Evolutionary conservation across 2,797 vertebrate genomes (phyloP).

Genomic region (Melanotaenia parkinsoni): DNA sequence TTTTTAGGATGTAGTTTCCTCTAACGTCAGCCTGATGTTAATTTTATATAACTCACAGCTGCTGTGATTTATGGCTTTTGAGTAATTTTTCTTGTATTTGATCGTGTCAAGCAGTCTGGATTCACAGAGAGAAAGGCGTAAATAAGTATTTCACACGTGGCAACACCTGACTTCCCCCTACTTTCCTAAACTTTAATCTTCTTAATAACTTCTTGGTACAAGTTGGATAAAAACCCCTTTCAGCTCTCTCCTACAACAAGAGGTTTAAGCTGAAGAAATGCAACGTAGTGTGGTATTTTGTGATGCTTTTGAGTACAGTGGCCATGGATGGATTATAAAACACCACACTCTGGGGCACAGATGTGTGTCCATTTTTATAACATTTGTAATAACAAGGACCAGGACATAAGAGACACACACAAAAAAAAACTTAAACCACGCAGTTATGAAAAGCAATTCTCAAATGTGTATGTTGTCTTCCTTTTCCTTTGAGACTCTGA

Average conservation of each 20-base stretch:
- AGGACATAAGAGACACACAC: not conserved
- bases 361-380: not conserved
- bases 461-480: not conserved
- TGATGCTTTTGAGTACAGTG: not conserved
- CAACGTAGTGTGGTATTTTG: not conserved
- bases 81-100: not conserved
- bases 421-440: not conserved
- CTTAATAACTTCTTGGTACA: constrained; percentile 55
- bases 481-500: not conserved
- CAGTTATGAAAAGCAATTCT: not conserved
- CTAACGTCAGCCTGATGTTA: not conserved
- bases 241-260: constrained; percentile 23
- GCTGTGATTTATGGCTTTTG: not conserved
- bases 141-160: constrained; percentile 28
- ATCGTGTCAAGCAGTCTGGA: not conserved
- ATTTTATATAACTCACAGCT: not conserved
- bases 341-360: not conserved
- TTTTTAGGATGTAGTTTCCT: not conserved
- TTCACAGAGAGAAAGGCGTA: constrained; percentile 2
- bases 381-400: not conserved
- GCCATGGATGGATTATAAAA: not conserved
- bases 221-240: constrained; percentile 40
- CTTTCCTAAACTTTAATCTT: constrained; percentile 48
- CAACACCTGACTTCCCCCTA: constrained; percentile 18
- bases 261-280: constrained; percentile 36